phyloP scores from a whole-genome alignment of 2,797 vertebrate genomes.

The Apodemus agrarius region DNA sequence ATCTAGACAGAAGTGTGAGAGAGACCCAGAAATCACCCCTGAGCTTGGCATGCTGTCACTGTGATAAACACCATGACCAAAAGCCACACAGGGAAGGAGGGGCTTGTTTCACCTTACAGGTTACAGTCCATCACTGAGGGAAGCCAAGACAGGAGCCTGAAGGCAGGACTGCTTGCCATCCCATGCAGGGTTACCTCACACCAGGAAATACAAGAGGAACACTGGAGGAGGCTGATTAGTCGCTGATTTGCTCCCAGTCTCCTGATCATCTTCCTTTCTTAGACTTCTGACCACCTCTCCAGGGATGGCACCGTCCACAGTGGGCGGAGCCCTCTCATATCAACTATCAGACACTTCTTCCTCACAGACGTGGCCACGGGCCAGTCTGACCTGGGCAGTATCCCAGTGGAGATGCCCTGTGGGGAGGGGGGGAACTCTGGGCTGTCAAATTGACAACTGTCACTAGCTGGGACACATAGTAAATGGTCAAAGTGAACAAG shows the following conservation, averaged over 20 bases:
- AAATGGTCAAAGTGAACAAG: slow-evolving; percentile 27
- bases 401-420: neutral
- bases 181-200: neutral
- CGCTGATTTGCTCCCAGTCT: neutral
- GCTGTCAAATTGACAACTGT: neutral
- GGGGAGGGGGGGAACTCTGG: no score
- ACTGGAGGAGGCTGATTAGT: no score
- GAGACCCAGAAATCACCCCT: neutral
- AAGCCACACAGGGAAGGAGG: neutral
- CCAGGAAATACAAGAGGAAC: no score
- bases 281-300: neutral
- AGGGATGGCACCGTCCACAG: neutral
- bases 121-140: neutral
- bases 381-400: neutral
- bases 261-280: neutral
- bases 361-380: neutral
- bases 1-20: neutral
- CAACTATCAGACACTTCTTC: no score
- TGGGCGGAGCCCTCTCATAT: neutral
- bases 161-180: neutral
- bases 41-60: neutral
- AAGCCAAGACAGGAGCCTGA: neutral
- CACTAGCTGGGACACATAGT: neutral
- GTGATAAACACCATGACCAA: neutral
- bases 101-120: no score